These are phyloP conservation scores for Imbricaverruca yamaguchii DNA, from an alignment of 2,888 invertebrate genomes.

Conservation along the genomic window DNA sequence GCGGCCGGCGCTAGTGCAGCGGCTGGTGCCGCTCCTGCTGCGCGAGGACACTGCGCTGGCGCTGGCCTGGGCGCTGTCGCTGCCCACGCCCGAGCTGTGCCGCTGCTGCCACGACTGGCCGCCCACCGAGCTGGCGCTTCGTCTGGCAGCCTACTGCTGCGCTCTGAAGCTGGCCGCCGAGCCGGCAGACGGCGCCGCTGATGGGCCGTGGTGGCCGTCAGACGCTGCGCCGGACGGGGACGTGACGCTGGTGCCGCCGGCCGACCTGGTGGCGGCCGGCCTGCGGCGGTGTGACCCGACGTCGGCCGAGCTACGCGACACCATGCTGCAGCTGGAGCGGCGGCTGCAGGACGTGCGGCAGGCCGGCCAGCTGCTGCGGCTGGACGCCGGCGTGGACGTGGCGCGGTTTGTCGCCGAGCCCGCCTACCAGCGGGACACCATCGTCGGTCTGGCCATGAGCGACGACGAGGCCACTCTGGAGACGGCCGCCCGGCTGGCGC, in stretches of 20 bases:
- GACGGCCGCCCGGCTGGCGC: slow-evolving; percentile 43
- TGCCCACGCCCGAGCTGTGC: not conserved
- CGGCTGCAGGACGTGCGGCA: slow-evolving; percentile 35
- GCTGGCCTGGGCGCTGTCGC: not conserved
- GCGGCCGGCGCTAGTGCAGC: not conserved
- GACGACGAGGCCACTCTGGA: slow-evolving; percentile 43
- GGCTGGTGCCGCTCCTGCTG: not conserved
- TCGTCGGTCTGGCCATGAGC: slow-evolving; percentile 48
- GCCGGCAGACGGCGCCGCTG: not conserved
- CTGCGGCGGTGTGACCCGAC: not conserved
- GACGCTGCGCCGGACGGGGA: not conserved
- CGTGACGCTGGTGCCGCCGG: not conserved
- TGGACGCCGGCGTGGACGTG: slow-evolving; percentile 46
- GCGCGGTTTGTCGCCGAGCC: slow-evolving; percentile 45
- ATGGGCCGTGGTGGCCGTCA: no score
- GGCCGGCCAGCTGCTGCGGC: slow-evolving; percentile 42
- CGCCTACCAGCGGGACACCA: slow-evolving; percentile 47
- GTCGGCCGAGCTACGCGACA: not conserved
- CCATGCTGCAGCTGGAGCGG: not conserved
- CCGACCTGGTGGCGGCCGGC: not conserved
- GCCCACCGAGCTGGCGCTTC: not conserved
- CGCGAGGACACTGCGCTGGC: not conserved
- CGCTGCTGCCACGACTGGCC: not conserved
- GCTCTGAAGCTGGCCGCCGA: not conserved
- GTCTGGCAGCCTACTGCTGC: not conserved